Percentiles rank a stretch among this genome's conserved stretches.
These are phyloP conservation scores for Climacteris rufus DNA, from an alignment of 2,113 vertebrate species.

Conservation along the genomic window DNA sequence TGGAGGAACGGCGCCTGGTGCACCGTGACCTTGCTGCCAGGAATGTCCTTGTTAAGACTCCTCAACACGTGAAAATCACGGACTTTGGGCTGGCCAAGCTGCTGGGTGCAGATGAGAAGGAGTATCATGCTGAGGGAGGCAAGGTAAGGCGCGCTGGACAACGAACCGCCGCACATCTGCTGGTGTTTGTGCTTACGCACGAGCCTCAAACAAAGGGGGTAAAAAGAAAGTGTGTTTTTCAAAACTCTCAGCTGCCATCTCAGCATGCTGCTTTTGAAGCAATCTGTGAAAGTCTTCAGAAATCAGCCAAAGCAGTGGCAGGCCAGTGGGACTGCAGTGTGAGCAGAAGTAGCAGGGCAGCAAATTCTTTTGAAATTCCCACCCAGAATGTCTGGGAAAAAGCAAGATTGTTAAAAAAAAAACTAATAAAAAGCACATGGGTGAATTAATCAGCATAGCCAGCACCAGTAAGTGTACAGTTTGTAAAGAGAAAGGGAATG, in stretches of 20 bases:
- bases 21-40: conserved; percentile 93
- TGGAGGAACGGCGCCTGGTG: conserved; percentile 92
- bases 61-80: conserved; percentile 91
- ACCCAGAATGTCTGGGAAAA: conserved; percentile 36
- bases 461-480: not conserved
- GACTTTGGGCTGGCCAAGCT: conserved; percentile 93
- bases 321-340: not conserved
- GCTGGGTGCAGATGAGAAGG: conserved; percentile 87
- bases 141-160: conserved; percentile 68
- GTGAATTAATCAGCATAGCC: not conserved
- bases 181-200: fast-evolving
- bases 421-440: not conserved
- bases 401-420: not conserved
- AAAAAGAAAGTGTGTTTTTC: not conserved
- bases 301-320: not conserved
- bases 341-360: not conserved
- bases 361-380: conserved; percentile 33
- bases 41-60: conserved; percentile 91
- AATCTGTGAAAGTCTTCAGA: not conserved
- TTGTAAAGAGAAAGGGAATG: conserved; percentile 3
- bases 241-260: not conserved
- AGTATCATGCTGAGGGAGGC: conserved; percentile 90
- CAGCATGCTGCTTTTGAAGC: conserved; percentile 23
- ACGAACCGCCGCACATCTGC: fast-evolving
- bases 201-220: not conserved